Percentiles rank a stretch among this genome's conserved stretches.
Conservation (phyloP, 2,888 invertebrate genomes). For the Andrena haemorrhoa region DNA sequence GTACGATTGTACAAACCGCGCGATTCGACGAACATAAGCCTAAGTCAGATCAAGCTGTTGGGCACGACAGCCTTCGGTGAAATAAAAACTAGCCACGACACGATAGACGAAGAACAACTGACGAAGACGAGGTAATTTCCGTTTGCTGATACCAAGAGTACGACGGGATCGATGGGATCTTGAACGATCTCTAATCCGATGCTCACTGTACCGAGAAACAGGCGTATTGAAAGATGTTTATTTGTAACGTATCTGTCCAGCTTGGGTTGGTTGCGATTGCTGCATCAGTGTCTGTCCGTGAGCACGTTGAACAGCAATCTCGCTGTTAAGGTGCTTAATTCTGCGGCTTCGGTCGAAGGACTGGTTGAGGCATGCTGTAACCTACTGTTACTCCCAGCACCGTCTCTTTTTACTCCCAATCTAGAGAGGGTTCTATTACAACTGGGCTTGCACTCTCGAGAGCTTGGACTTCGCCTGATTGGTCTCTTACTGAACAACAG, state of each 20-base stretch:
- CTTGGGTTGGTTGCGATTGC: slow-evolving; percentile 93
- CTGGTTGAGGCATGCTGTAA: slow-evolving; percentile 90
- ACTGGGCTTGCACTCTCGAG: slow-evolving; percentile 88
- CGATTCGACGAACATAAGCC: slow-evolving; percentile 95
- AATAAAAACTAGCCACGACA: slow-evolving; percentile 82
- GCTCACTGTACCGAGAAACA: not conserved
- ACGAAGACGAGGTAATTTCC: slow-evolving; percentile 85
- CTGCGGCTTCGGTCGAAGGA: slow-evolving; percentile 89
- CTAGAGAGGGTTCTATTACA: slow-evolving; percentile 90
- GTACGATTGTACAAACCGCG: slow-evolving; percentile 93
- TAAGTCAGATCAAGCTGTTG: slow-evolving; percentile 93
- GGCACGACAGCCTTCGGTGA: slow-evolving; percentile 94
- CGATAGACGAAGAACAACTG: slow-evolving; percentile 86
- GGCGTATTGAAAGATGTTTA: slow-evolving; percentile 13
- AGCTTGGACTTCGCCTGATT: slow-evolving; percentile 87
- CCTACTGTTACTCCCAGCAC: slow-evolving; percentile 89
- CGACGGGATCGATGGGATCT: not conserved
- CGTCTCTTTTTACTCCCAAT: slow-evolving; percentile 88
- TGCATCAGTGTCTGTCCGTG: slow-evolving; percentile 91
- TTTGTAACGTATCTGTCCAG: slow-evolving; percentile 83
- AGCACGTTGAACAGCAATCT: slow-evolving; percentile 80
- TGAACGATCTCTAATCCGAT: not conserved
- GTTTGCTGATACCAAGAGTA: not conserved
- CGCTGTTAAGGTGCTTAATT: slow-evolving; percentile 86
- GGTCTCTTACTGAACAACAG: slow-evolving; percentile 87